Percentiles rank a stretch among this genome's conserved stretches.
Conservation (phyloP, 1,140 invertebrate genomes). For the Pachypeltis micranthus region DNA sequence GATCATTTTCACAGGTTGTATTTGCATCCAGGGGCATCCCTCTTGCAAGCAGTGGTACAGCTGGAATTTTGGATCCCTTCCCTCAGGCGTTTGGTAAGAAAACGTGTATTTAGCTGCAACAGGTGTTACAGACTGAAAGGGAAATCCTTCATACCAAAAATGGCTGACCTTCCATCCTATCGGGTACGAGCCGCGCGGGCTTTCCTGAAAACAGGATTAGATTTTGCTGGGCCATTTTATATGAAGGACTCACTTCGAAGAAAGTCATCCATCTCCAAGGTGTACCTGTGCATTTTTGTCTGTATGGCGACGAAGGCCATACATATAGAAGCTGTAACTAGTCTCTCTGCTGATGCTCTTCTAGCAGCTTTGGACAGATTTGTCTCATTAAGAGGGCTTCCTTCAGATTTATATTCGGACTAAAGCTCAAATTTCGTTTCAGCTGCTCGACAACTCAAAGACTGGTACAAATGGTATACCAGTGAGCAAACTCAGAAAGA, state of each 20-base stretch:
- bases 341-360: constrained; percentile 25
- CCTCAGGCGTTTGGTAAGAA: constrained; percentile 22
- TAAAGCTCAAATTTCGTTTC: constrained; percentile 29
- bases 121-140: constrained; percentile 23
- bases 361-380: constrained; percentile 26
- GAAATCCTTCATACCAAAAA: constrained; percentile 18
- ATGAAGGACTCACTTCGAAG: constrained; percentile 15
- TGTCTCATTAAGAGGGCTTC: constrained; percentile 11
- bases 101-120: constrained; percentile 26
- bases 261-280: constrained; percentile 25
- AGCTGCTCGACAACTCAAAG: no score
- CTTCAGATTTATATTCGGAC: constrained; percentile 30
- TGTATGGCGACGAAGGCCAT: constrained; percentile 27
- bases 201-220: constrained; percentile 22
- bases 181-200: constrained; percentile 15
- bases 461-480: no score
- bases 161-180: constrained; percentile 26
- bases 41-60: constrained; percentile 27
- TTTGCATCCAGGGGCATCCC: constrained; percentile 29
- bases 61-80: constrained; percentile 31
- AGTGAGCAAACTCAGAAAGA: constrained; percentile 16
- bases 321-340: constrained; percentile 28
- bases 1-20: constrained; percentile 27
- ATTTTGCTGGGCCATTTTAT: constrained; percentile 26
- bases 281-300: constrained; percentile 28